Evolutionary conservation across 2,797 vertebrate species (phyloP).

Genomic region (Acipenser oxyrinchus): DNA sequence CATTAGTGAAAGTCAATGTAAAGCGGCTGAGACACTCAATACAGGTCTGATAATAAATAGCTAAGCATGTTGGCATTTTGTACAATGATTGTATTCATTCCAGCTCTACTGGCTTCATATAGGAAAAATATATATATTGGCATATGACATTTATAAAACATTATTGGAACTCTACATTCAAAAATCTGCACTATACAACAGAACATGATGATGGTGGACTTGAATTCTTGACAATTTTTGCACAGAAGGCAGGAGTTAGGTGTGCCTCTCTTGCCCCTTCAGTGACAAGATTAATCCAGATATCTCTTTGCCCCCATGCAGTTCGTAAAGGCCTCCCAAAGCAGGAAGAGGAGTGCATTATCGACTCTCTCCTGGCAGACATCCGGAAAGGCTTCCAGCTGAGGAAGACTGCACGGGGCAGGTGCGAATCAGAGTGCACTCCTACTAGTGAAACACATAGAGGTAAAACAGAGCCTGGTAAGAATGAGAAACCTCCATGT

Average conservation of each 20-base stretch:
- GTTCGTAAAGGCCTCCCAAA: constrained; percentile 68
- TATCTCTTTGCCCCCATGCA: constrained; percentile 29
- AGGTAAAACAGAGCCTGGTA: constrained; percentile 65
- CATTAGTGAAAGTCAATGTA: too few relatives aligned
- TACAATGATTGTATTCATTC: too few relatives aligned
- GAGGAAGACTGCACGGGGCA: constrained; percentile 81
- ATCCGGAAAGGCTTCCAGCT: constrained; percentile 91
- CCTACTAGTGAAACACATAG: constrained; percentile 54
- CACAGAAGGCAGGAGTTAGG: neutral
- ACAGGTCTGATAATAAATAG: too few relatives aligned
- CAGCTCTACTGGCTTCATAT: too few relatives aligned
- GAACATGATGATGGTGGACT: too few relatives aligned
- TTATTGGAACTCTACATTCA: neutral
- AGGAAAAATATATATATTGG: too few relatives aligned
- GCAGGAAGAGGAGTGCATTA: constrained; percentile 82
- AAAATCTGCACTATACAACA: neutral
- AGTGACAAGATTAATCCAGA: too few relatives aligned
- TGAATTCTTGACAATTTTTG: neutral
- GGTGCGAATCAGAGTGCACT: constrained; percentile 64
- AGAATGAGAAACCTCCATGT: constrained; percentile 49
- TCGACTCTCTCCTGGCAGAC: constrained; percentile 87
- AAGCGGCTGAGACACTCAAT: too few relatives aligned
- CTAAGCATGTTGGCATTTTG: too few relatives aligned
- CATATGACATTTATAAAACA: too few relatives aligned
- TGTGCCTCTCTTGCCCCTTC: neutral